phyloP scores from a whole-genome alignment of 2,888 invertebrate species.

The Epirrita christyi region DNA sequence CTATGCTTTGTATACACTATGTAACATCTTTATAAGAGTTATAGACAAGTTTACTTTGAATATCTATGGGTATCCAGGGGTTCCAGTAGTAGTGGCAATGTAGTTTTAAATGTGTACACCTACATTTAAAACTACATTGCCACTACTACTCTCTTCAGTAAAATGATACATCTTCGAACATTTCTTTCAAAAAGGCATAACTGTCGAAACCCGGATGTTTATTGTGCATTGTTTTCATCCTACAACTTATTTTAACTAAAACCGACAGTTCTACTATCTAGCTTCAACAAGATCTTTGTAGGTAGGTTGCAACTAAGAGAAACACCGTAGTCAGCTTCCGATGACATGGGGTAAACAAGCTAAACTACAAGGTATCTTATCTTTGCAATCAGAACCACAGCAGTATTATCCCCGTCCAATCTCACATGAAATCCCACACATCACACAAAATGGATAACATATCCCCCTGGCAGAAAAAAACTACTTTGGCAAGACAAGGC shows the following conservation, averaged over 20 bases:
- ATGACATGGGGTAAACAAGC: conserved; percentile 9
- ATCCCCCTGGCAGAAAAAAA: conserved; percentile 9
- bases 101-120: too few species aligned
- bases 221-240: conserved; percentile 2
- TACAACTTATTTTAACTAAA: not conserved
- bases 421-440: conserved; percentile 25
- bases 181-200: not conserved
- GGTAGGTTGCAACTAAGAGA: too few species aligned
- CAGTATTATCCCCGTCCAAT: conserved; percentile 28
- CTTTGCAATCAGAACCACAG: conserved; percentile 10
- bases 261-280: conserved; percentile 6
- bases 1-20: too few species aligned
- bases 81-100: too few species aligned
- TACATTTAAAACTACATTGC: too few species aligned
- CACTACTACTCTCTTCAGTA: too few species aligned
- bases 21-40: not conserved
- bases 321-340: not conserved
- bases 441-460: conserved; percentile 21
- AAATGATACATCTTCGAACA: not conserved
- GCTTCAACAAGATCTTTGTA: not conserved
- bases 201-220: not conserved
- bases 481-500: conserved; percentile 22
- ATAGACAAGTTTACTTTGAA: too few species aligned
- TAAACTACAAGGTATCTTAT: conserved; percentile 11
- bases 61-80: too few species aligned